Percentiles rank a stretch among this genome's conserved stretches.
Evolutionary conservation across 1,140 invertebrate genomes (phyloP).

Genomic region (Ceratina calcarata): DNA sequence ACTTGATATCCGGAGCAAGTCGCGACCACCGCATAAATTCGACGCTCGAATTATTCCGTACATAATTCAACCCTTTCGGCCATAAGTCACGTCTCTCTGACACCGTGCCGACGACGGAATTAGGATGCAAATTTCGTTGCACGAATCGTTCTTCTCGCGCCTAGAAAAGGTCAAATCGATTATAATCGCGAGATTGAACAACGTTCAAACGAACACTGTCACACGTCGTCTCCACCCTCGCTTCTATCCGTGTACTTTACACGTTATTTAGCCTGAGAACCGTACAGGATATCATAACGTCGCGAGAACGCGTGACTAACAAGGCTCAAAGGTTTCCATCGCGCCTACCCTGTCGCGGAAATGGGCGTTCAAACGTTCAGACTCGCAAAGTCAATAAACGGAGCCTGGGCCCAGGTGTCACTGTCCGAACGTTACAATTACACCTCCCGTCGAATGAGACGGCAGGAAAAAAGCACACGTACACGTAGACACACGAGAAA

Average conservation of each 20-base stretch:
- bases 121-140: constrained; percentile 60
- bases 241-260: not conserved
- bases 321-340: not conserved
- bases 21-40: constrained; percentile 71
- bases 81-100: constrained; percentile 67
- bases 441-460: not conserved
- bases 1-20: constrained; percentile 61
- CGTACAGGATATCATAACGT: not conserved
- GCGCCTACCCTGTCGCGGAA: not conserved
- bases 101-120: not conserved
- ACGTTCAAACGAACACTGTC: no score
- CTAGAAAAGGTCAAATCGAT: not conserved
- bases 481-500: not conserved
- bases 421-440: constrained; percentile 21
- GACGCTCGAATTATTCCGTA: constrained; percentile 74
- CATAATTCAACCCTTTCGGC: constrained; percentile 74
- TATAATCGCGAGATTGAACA: not conserved
- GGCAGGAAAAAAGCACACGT: not conserved
- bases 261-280: not conserved
- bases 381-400: constrained; percentile 21
- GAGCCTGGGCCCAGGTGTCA: constrained; percentile 18
- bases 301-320: not conserved
- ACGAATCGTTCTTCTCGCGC: not conserved
- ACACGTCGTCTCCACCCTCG: not conserved
- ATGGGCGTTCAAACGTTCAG: constrained; percentile 21